These are phyloP conservation scores for Synanthedon andrenaeformis DNA, from an alignment of 2,888 invertebrate genomes.

Conservation along the genomic window DNA sequence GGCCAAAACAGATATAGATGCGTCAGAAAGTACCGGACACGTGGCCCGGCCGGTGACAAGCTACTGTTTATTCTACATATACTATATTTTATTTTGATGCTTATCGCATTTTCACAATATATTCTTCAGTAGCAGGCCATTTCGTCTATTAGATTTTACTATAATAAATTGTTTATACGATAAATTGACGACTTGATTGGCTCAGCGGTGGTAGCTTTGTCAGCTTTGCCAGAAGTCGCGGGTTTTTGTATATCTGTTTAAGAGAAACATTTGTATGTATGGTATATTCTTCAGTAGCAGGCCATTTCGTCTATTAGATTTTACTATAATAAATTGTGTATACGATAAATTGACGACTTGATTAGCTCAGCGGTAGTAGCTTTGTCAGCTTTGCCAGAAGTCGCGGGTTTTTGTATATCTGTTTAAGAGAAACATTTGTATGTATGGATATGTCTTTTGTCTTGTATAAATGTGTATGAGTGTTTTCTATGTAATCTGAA, in stretches of 20 bases:
- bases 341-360: conserved; percentile 2
- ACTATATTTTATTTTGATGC: background rate
- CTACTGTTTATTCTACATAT: background rate
- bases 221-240: background rate
- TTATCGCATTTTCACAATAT: background rate
- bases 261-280: conserved; percentile 9
- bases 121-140: background rate
- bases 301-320: background rate
- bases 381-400: too few species aligned
- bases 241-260: conserved; percentile 5
- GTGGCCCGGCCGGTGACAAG: background rate
- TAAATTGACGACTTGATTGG: conserved; percentile 3
- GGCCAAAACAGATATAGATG: conserved; percentile 17
- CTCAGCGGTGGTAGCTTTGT: too few species aligned
- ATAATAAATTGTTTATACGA: background rate
- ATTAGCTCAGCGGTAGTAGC: background rate
- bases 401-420: conserved; percentile 3
- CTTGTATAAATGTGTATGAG: too few species aligned
- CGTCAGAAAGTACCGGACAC: conserved; percentile 1
- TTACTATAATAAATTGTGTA: background rate
- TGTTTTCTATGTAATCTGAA: too few species aligned
- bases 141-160: background rate
- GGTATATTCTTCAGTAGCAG: background rate
- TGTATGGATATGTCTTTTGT: conserved; percentile 6
- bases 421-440: conserved; percentile 7